Percentiles rank a stretch among this genome's conserved stretches.
Evolutionary conservation across 2,113 vertebrate genomes (phyloP).

Genomic region (Zosterops borbonicus): DNA sequence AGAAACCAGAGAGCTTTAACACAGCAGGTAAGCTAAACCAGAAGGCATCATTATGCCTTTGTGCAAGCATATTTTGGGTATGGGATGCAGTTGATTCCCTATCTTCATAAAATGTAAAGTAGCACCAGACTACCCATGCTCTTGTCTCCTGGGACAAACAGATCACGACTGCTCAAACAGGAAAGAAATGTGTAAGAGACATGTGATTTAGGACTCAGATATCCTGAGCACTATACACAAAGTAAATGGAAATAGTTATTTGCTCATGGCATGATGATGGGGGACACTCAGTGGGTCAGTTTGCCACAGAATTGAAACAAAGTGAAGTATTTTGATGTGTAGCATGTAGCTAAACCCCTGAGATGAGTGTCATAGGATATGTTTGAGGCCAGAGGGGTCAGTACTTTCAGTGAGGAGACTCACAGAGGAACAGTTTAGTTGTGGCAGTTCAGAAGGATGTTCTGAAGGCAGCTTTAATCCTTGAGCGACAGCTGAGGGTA

Average conservation of each 20-base stretch:
- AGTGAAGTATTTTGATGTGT: neutral
- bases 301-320: neutral
- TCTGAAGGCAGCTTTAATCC: neutral
- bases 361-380: neutral
- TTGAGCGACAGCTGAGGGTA: neutral
- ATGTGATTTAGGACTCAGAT: neutral
- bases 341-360: accelerated
- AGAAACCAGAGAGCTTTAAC: neutral
- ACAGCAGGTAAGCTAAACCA: neutral
- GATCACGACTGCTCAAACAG: neutral
- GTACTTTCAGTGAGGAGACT: neutral
- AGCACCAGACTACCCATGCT: neutral
- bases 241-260: neutral
- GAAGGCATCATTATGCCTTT: neutral
- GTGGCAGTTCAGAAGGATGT: neutral
- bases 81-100: neutral
- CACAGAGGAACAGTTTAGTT: neutral
- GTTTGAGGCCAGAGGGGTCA: neutral
- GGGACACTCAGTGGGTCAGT: neutral
- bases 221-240: neutral
- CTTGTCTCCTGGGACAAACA: neutral
- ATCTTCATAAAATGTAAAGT: neutral
- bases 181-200: neutral
- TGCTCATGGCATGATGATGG: neutral
- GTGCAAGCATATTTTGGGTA: neutral